A percentile compares a stretch with the other conserved stretches of the same genome.
Conservation (phyloP, 2,888 invertebrate species). For the Eristalinus aeneus region DNA sequence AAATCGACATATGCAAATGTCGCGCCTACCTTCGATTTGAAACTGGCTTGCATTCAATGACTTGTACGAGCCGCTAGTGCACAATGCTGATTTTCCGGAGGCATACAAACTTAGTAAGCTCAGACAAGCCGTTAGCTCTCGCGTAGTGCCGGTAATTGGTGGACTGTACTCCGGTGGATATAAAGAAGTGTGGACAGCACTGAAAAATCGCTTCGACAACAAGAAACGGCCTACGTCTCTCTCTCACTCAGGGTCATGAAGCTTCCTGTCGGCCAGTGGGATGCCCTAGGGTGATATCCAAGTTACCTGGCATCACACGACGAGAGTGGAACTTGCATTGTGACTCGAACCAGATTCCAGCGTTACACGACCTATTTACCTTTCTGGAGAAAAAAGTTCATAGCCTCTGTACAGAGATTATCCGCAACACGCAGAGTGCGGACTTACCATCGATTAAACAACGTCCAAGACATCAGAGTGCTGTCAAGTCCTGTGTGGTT, state of each 20-base stretch:
- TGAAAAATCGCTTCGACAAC: slow-evolving; percentile 48
- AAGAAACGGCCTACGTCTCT: slow-evolving; percentile 35
- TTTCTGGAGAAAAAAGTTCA: background rate
- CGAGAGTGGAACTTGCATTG: slow-evolving; percentile 25
- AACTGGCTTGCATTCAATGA: slow-evolving; percentile 49
- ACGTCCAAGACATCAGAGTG: background rate
- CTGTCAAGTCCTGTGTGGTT: background rate
- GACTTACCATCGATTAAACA: background rate
- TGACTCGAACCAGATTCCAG: background rate
- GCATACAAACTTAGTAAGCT: slow-evolving; percentile 39
- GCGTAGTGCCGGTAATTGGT: slow-evolving; percentile 30
- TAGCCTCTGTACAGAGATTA: background rate
- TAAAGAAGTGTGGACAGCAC: slow-evolving; percentile 43
- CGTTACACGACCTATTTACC: background rate
- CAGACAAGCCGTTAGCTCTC: slow-evolving; percentile 33
- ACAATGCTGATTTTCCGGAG: background rate
- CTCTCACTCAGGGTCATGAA: slow-evolving; percentile 40
- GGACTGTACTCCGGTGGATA: slow-evolving; percentile 46
- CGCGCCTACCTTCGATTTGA: too few relatives aligned
- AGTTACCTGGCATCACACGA: slow-evolving; percentile 14
- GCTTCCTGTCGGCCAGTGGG: slow-evolving; percentile 25
- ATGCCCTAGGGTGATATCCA: slow-evolving; percentile 21
- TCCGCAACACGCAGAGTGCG: too few relatives aligned
- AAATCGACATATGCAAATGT: too few relatives aligned
- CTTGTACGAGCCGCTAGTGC: slow-evolving; percentile 33